phyloP scores from a whole-genome alignment of 1,140 invertebrate species.

The Drosophila bocqueti region DNA sequence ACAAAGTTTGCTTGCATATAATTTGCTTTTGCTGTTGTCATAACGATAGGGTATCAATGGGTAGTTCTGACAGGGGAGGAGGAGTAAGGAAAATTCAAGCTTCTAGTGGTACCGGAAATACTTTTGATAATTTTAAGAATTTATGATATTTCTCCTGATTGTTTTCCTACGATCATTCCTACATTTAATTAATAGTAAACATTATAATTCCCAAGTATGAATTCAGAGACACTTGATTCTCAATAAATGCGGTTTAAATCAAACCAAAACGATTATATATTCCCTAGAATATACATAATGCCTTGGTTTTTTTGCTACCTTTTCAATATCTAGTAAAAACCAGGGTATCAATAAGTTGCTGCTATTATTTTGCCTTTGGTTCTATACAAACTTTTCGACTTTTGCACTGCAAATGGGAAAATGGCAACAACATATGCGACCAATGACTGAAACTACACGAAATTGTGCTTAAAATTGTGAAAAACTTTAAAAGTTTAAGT shows the following conservation, averaged over 20 bases:
- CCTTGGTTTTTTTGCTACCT: background rate
- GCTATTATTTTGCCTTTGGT: too few relatives aligned
- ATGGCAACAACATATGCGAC: constrained; percentile 35
- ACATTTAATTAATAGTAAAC: background rate
- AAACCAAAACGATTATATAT: background rate
- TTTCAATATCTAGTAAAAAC: background rate
- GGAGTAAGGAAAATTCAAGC: background rate
- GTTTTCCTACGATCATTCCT: too few relatives aligned
- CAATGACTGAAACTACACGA: constrained; percentile 25
- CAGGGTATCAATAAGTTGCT: constrained; percentile 2
- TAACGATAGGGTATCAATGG: constrained; percentile 30
- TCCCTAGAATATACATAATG: background rate
- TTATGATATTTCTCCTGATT: background rate
- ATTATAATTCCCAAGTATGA: background rate
- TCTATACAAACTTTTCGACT: constrained; percentile 8
- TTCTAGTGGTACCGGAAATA: background rate
- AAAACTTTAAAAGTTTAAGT: constrained; percentile 9
- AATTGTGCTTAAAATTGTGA: constrained; percentile 16
- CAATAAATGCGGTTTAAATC: background rate
- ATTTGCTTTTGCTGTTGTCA: constrained; percentile 43
- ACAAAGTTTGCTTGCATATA: constrained; percentile 71
- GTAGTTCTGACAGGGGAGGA: background rate
- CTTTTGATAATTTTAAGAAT: background rate
- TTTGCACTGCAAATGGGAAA: constrained; percentile 31
- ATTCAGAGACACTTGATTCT: background rate